phyloP scores from a whole-genome alignment of 2,797 vertebrate species.

The Phoeniculus purpureus region DNA sequence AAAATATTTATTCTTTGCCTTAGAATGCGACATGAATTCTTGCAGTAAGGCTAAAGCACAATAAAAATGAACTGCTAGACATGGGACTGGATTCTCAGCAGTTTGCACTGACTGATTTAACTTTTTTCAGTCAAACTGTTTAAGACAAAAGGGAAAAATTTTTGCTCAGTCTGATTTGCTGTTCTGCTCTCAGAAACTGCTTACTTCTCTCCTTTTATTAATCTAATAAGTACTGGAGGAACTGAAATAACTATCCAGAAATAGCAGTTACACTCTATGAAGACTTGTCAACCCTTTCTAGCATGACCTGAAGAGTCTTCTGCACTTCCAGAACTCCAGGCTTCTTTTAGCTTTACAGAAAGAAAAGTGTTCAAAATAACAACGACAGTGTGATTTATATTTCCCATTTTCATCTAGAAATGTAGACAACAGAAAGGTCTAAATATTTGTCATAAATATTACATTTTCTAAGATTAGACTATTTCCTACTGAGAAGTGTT shows the following conservation, averaged over 20 bases:
- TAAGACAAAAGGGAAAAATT: background rate
- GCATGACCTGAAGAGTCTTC: background rate
- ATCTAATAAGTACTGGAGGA: background rate
- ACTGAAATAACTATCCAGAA: background rate
- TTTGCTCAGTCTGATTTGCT: background rate
- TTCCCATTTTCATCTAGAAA: background rate
- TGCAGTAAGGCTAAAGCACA: background rate
- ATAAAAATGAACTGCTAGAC: background rate
- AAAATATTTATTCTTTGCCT: background rate
- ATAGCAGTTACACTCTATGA: background rate
- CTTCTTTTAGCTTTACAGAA: background rate
- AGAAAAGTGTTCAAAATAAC: background rate
- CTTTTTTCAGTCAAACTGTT: background rate
- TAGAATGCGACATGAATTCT: background rate
- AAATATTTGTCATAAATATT: background rate
- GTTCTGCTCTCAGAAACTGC: background rate
- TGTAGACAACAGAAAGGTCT: background rate
- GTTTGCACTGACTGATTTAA: background rate
- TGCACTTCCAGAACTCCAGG: background rate
- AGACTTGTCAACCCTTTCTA: constrained; percentile 7
- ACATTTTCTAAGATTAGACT: background rate
- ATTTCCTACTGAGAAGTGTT: background rate
- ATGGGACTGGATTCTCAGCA: background rate
- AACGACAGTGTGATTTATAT: background rate
- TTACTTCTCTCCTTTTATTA: background rate